A percentile compares a stretch with the other conserved stretches of the same genome.
phyloP scores from a whole-genome alignment of 2,888 invertebrate species.

The Panzeria rudis region DNA sequence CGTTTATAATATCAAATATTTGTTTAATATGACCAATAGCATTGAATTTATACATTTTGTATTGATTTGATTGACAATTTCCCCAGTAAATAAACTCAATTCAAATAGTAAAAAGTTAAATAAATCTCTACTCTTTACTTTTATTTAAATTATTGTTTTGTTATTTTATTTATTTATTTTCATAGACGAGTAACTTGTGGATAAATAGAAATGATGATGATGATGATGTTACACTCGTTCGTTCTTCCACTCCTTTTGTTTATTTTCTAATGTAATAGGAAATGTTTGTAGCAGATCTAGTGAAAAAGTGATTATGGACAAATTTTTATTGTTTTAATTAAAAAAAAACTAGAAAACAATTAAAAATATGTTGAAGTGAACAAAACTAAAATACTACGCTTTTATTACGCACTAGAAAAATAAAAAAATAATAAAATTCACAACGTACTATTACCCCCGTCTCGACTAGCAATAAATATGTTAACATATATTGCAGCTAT shows the following conservation, averaged over 20 bases:
- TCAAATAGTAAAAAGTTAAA: neutral
- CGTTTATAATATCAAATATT: neutral
- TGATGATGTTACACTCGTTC: neutral
- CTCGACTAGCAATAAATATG: no score
- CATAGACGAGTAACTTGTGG: neutral
- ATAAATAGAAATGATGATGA: slow-evolving; percentile 7
- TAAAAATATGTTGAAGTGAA: no score
- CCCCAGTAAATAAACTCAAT: slow-evolving; percentile 8
- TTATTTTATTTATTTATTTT: neutral
- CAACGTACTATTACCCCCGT: no score
- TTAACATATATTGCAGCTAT: no score
- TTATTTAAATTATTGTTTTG: slow-evolving; percentile 1
- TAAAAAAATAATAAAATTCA: no score
- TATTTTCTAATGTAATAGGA: slow-evolving; percentile 1
- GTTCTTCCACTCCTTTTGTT: slow-evolving; percentile 23
- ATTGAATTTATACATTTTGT: neutral
- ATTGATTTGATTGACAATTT: slow-evolving; percentile 20
- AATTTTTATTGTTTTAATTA: neutral
- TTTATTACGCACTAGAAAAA: no score
- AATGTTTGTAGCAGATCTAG: neutral
- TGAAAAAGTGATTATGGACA: slow-evolving; percentile 14
- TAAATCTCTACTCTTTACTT: slow-evolving; percentile 5
- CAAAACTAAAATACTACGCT: no score
- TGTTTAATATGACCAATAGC: neutral
- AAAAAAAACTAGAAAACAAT: no score